Evolutionary conservation across 2,113 vertebrate species (phyloP), one percentile per base, ranked within the genome.

Genomic region (Macquaria australasica): DNA sequence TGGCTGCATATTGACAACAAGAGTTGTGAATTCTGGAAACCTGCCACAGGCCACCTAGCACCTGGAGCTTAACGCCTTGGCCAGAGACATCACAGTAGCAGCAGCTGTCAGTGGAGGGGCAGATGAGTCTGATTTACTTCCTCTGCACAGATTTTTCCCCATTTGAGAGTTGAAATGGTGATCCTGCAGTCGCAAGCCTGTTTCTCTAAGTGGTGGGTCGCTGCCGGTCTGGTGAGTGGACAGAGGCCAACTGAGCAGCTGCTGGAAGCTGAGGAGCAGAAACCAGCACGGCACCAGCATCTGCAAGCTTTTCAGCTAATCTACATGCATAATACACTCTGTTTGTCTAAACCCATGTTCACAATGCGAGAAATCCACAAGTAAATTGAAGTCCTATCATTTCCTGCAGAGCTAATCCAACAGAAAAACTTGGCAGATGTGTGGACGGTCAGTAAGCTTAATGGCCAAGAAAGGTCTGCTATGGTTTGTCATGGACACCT

Each of bases 201-300:
- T 84, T 81, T 64, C 75, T 86, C 76, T 73, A 51, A 88, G 83
- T 55, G 70, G 70, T 79, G 39, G 79, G 84, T 78, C 37, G 28
- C 79, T 84, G 81, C 53, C 41, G 41, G 83, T 81, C 59, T 15
- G 51, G 28, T 8, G 51, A 82, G 62, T 87, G 91, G 91, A 91
- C 37, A 0, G 8, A 23, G 11, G 90, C 92, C 93, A 93, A 86
- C 28, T 16, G 45, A 91, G 82, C 93, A 93, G 92, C 93, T 93
- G 93, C 85, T 74, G 73, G 73, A 60, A 79, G 82, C 70, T n/a
- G 85, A 76, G 59, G 50, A 83, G 86, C 82, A 73, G 28, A 86
- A 63, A 67, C 48, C 82, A 66, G 58, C 75, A 39, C 34, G 1
- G 34, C 87, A 87, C 25, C 68, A 77, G 83, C 82, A 87, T 87